These are phyloP conservation scores for Malurus leucopterus DNA, from an alignment of 2,797 vertebrate species.

Conservation along the genomic window DNA sequence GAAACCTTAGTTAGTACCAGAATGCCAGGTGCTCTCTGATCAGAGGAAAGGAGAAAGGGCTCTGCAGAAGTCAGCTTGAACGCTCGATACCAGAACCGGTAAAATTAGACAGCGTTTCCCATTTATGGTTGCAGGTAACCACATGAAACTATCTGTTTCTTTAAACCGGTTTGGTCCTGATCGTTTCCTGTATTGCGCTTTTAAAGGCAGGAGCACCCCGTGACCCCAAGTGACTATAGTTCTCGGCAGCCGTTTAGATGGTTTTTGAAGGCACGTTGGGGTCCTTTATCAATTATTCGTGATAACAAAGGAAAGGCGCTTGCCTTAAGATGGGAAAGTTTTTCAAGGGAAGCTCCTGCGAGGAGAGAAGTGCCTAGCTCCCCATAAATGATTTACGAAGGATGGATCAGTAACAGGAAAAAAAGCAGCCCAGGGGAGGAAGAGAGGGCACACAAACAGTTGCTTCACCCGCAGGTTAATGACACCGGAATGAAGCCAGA, in stretches of 20 bases:
- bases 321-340: slow-evolving; percentile 16
- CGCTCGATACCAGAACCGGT: neutral
- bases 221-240: neutral
- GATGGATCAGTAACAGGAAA: slow-evolving; percentile 30
- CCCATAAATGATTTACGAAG: slow-evolving; percentile 44
- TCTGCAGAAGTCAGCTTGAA: neutral
- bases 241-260: slow-evolving; percentile 22
- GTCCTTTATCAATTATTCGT: slow-evolving; percentile 24
- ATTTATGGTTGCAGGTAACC: slow-evolving; percentile 34
- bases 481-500: neutral
- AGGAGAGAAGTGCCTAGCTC: neutral
- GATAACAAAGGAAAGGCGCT: slow-evolving; percentile 14
- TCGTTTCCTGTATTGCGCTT: slow-evolving; percentile 26
- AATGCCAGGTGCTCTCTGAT: neutral
- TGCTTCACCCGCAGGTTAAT: slow-evolving; percentile 31
- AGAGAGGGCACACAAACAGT: neutral
- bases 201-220: slow-evolving; percentile 10
- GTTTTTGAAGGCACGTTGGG: slow-evolving; percentile 16
- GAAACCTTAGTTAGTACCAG: neutral
- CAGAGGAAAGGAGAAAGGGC: neutral
- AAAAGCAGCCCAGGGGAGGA: neutral
- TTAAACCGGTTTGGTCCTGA: slow-evolving; percentile 40
- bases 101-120: slow-evolving; percentile 3
- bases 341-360: slow-evolving; percentile 33
- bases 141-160: slow-evolving; percentile 26